Evolutionary conservation across 2,113 vertebrate species (phyloP), one percentile per base, ranked within the genome.

Genomic region (Cebus imitator): DNA sequence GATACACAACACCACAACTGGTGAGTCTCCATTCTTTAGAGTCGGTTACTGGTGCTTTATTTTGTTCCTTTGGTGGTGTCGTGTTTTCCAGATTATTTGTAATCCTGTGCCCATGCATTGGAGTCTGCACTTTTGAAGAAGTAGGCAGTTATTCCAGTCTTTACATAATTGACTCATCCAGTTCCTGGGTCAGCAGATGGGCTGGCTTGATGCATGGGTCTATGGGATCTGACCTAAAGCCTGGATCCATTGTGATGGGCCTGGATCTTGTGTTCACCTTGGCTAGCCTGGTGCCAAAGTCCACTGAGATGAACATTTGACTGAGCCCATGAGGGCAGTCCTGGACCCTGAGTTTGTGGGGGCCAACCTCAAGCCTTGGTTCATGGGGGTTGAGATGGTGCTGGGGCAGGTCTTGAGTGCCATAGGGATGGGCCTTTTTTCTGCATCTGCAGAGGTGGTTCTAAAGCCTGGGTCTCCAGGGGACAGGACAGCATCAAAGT

Each of bases 401-500:
- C 73, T 25, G 16, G 40, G 73, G 25, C 6, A 76, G 25, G 25
- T 5, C 43, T 76, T 76, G 43, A 30, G 40, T 43, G 12, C 40
- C 9, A 17, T 76, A 13, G 21, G 43, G 40, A 14, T 30, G 9
- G 43, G 20, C 73, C 43, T 30, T 3, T 13, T 20, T 40, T 32
- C 73, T 76, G 40, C 30, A 79, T 50, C 30, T 79, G 45, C 8
- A 9, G 45, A 32, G 30, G 0, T 50, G 32, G 8, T 50, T 27
- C 45, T 50, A 32, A 18, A 79, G 76, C 76, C 1, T 50, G 76
- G 16, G 45, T 50, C 76, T 50, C 30, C 45, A 79, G 45, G 18
- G 16, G 2, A 4, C 32, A 5, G 2, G 17, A 9, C 27, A 18
- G 43, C 40, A 79, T 8, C 16, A 9, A 4, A 1, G 45, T 79